A percentile compares a stretch with the other conserved stretches of the same genome.
Conservation (phyloP, 2,113 vertebrate species). For the Petromus typicus region DNA sequence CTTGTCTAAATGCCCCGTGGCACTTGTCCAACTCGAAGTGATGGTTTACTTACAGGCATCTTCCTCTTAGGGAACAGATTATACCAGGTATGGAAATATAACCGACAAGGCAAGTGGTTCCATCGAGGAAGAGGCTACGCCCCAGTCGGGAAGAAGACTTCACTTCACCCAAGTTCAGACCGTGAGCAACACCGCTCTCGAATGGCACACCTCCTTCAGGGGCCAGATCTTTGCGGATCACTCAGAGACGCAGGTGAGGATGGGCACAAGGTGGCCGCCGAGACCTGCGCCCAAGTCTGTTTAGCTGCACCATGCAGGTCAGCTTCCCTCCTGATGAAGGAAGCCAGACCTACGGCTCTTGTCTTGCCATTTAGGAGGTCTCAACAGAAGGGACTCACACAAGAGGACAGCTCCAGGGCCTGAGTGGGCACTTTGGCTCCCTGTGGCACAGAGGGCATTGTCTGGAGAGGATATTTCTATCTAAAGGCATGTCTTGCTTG, state of each 20-base stretch:
- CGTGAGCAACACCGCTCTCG: background rate
- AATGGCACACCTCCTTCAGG: too few species aligned
- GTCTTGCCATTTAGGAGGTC: background rate
- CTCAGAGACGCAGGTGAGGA: background rate
- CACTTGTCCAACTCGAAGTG: background rate
- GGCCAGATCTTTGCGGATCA: background rate
- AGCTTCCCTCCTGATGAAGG: background rate
- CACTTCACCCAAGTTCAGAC: background rate
- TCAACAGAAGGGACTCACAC: background rate
- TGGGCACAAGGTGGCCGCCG: background rate
- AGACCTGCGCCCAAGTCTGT: background rate
- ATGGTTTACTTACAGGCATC: conserved; percentile 2
- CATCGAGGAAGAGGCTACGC: background rate
- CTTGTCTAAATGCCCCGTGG: background rate
- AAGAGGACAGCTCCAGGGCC: background rate
- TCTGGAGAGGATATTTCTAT: background rate
- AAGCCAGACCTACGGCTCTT: background rate
- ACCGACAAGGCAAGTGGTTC: background rate
- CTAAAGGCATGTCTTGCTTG: background rate
- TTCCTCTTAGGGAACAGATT: background rate
- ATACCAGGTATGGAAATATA: background rate
- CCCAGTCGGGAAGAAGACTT: background rate
- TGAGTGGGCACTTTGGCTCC: background rate
- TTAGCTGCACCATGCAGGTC: too few species aligned
- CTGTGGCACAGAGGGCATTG: fast-evolving